These are phyloP conservation scores for Synaphobranchus kaupii DNA, from an alignment of 2,797 vertebrate species.

Conservation along the genomic window DNA sequence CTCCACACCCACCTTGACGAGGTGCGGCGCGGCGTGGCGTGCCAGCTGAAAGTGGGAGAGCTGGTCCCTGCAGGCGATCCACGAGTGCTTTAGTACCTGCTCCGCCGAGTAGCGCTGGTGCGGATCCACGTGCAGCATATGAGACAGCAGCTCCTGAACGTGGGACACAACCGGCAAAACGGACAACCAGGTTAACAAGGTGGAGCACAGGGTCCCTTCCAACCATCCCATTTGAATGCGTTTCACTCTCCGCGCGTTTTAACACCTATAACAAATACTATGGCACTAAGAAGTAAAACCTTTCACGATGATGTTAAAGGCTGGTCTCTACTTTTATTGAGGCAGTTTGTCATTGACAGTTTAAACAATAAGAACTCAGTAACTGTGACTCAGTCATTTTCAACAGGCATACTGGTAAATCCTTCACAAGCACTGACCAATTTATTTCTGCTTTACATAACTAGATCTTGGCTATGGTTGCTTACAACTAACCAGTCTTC, in stretches of 20 bases:
- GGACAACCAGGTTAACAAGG: background rate
- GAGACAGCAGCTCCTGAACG: conserved; percentile 90
- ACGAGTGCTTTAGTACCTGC: conserved; percentile 94
- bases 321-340: background rate
- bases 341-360: background rate
- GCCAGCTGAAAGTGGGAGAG: conserved; percentile 90
- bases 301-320: background rate
- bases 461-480: background rate
- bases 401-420: too few species aligned
- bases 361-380: background rate
- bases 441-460: background rate
- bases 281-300: background rate
- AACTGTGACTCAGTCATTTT: too few species aligned
- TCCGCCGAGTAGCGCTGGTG: conserved; percentile 93
- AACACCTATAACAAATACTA: background rate
- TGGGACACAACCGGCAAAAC: background rate
- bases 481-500: too few species aligned
- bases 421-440: too few species aligned
- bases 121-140: conserved; percentile 97
- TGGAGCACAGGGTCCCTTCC: background rate
- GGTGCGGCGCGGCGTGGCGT: conserved; percentile 86
- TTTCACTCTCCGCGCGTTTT: background rate
- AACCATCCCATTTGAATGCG: background rate
- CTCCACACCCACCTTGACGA: conserved; percentile 82
- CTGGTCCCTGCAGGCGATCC: conserved; percentile 91